Evolutionary conservation across 2,888 invertebrate species (phyloP).

Genomic region (Papilio demoleus): DNA sequence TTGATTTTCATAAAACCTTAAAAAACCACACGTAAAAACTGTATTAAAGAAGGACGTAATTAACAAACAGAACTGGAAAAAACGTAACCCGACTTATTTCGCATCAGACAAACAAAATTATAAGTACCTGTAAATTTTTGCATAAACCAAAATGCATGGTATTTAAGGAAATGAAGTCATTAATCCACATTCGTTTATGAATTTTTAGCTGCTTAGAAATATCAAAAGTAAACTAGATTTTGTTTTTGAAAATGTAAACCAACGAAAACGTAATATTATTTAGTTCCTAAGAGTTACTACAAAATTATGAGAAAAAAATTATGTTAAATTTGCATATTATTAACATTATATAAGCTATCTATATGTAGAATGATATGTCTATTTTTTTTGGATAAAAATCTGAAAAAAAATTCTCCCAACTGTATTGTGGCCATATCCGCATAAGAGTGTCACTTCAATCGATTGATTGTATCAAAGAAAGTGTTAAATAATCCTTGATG

Average conservation of each 20-base stretch:
- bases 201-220: not conserved
- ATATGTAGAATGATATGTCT: too few species aligned
- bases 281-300: too few species aligned
- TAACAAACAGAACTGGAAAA: slow-evolving; percentile 2
- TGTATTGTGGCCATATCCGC: too few species aligned
- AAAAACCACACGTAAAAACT: not conserved
- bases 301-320: too few species aligned
- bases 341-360: too few species aligned
- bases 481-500: too few species aligned
- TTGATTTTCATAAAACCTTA: slow-evolving; percentile 3
- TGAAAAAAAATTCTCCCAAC: too few species aligned
- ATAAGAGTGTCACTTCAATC: too few species aligned
- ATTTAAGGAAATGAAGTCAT: slow-evolving; percentile 2
- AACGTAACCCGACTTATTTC: not conserved
- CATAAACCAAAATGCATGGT: not conserved
- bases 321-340: too few species aligned
- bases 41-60: not conserved
- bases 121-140: slow-evolving; percentile 6
- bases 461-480: too few species aligned
- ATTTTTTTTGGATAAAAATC: too few species aligned
- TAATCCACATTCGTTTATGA: not conserved
- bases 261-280: not conserved
- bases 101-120: not conserved
- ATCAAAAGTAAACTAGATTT: not conserved
- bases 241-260: not conserved